Conservation (phyloP, 2,888 invertebrate genomes). For the Seira ritae region DNA sequence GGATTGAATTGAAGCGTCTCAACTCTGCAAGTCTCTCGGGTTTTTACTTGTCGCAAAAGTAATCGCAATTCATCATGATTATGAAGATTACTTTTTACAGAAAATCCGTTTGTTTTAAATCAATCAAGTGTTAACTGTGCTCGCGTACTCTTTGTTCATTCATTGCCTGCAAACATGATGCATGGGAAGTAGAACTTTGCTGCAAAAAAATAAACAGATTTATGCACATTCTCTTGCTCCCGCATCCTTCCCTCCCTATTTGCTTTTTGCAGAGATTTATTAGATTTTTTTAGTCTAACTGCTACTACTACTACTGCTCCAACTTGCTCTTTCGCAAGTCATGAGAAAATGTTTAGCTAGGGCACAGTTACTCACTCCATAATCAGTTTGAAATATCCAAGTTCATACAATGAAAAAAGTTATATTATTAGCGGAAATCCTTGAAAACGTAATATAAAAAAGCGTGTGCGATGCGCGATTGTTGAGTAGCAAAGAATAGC, state of each 20-base stretch:
- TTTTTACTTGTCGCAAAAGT: no score
- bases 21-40: no score
- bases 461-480: no score
- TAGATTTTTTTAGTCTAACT: no score
- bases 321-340: not conserved
- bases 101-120: conserved; percentile 18
- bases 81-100: no score
- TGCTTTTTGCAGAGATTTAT: no score
- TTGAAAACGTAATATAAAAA: conserved; percentile 22
- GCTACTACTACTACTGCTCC: not conserved
- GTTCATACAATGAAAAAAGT: not conserved
- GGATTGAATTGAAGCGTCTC: not conserved
- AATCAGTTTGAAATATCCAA: not conserved
- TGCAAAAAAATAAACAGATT: not conserved
- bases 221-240: not conserved
- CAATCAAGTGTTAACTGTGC: conserved; percentile 21
- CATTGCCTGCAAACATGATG: not conserved
- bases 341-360: conserved; percentile 1
- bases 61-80: no score
- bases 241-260: no score
- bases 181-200: conserved; percentile 12
- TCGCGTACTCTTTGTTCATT: not conserved
- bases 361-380: conserved; percentile 6
- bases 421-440: conserved; percentile 5
- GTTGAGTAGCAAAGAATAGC: not conserved